Evolutionary conservation across 2,888 invertebrate genomes (phyloP).

Genomic region (Orgyia antiqua): DNA sequence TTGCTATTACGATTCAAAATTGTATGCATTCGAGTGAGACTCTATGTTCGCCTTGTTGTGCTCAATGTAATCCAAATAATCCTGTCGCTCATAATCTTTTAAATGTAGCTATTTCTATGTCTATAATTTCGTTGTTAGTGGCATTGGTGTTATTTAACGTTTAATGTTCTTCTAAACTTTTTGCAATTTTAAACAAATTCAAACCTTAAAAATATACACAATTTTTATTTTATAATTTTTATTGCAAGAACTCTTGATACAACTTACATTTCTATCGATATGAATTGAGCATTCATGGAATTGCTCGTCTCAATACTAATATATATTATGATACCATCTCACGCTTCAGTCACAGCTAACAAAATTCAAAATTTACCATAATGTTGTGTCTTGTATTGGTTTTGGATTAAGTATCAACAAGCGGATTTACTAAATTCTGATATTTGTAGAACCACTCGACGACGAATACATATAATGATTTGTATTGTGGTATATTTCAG

Average conservation of each 20-base stretch:
- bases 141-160: neutral
- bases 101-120: slow-evolving; percentile 7
- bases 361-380: slow-evolving; percentile 71
- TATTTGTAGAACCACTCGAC: slow-evolving; percentile 30
- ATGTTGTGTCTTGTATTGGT: slow-evolving; percentile 80
- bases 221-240: slow-evolving; percentile 11
- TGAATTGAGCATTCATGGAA: slow-evolving; percentile 19
- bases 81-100: neutral
- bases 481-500: slow-evolving; percentile 76
- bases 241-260: slow-evolving; percentile 24
- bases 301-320: slow-evolving; percentile 49
- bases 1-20: slow-evolving; percentile 28
- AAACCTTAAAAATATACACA: no score
- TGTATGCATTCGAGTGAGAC: slow-evolving; percentile 28
- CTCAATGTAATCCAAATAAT: slow-evolving; percentile 14
- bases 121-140: slow-evolving; percentile 2
- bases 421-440: slow-evolving; percentile 43
- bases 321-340: slow-evolving; percentile 59
- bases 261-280: slow-evolving; percentile 22
- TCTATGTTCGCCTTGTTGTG: slow-evolving; percentile 37
- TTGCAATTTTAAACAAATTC: no score
- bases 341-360: slow-evolving; percentile 74
- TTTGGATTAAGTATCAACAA: slow-evolving; percentile 57
- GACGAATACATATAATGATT: slow-evolving; percentile 51
- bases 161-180: neutral